Conservation (phyloP, 2,797 vertebrate genomes). For the Schizopygopsis pylzovi region DNA sequence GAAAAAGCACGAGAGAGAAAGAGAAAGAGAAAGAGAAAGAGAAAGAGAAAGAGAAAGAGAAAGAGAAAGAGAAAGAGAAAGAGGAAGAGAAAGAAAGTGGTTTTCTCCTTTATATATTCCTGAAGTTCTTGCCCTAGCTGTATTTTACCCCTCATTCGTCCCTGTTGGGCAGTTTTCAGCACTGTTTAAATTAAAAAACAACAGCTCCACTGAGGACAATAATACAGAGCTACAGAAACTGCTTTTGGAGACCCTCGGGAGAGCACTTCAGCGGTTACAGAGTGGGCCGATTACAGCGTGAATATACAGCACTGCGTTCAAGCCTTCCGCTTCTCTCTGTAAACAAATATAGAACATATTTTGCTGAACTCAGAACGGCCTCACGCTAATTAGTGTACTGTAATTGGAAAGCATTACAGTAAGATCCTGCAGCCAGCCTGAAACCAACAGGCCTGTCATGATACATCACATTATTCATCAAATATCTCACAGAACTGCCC, state of each 20-base stretch:
- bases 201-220: conserved; percentile 29
- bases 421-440: background rate
- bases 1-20: background rate
- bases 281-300: conserved; percentile 25
- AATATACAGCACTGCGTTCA: conserved; percentile 26
- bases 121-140: background rate
- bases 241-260: conserved; percentile 24
- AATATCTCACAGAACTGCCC: background rate
- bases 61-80: background rate
- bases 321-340: background rate
- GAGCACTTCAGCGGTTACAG: conserved; percentile 29
- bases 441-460: background rate
- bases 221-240: conserved; percentile 1
- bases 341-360: background rate
- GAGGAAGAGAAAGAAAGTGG: background rate
- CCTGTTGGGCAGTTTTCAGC: conserved; percentile 14
- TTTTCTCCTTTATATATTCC: conserved; percentile 3
- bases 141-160: background rate
- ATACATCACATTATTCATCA: background rate
- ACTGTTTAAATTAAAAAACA: conserved; percentile 25
- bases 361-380: background rate
- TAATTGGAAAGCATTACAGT: conserved; percentile 8
- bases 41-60: background rate
- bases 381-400: background rate
- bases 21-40: background rate